Evolutionary conservation across 2,888 invertebrate genomes (phyloP).

Genomic region (Macrosiphum euphorbiae): DNA sequence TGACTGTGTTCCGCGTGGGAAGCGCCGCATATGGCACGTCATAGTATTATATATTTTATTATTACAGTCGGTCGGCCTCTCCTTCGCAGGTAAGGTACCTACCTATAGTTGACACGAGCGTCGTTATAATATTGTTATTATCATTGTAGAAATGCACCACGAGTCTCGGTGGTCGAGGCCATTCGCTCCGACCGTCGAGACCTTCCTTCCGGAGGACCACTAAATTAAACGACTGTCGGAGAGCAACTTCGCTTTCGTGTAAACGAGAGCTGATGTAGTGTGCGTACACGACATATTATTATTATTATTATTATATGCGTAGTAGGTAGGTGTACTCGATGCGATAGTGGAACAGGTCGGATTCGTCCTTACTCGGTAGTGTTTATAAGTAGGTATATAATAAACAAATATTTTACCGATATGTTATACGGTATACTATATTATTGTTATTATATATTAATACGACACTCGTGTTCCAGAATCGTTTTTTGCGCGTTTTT

Average conservation of each 20-base stretch:
- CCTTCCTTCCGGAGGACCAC: conserved; percentile 40
- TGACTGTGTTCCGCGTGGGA: conserved; percentile 35
- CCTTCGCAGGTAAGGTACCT: background rate
- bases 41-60: background rate
- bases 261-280: background rate
- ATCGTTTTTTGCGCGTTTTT: background rate
- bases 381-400: background rate
- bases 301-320: background rate
- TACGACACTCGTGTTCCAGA: background rate
- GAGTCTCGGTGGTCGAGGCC: conserved; percentile 3
- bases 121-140: background rate
- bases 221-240: background rate
- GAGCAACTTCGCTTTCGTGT: background rate
- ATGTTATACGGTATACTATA: background rate
- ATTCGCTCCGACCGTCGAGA: conserved; percentile 14
- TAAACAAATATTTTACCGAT: background rate
- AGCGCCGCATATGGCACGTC: background rate
- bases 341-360: background rate
- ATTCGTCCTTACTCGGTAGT: background rate
- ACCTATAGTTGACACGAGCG: background rate
- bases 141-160: background rate
- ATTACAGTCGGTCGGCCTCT: background rate
- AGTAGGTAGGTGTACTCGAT: background rate
- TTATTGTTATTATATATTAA: background rate
- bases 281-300: background rate